Base-by-base conservation (phyloP, 2,888 invertebrate species). In the Cantharis rustica region DNA sequence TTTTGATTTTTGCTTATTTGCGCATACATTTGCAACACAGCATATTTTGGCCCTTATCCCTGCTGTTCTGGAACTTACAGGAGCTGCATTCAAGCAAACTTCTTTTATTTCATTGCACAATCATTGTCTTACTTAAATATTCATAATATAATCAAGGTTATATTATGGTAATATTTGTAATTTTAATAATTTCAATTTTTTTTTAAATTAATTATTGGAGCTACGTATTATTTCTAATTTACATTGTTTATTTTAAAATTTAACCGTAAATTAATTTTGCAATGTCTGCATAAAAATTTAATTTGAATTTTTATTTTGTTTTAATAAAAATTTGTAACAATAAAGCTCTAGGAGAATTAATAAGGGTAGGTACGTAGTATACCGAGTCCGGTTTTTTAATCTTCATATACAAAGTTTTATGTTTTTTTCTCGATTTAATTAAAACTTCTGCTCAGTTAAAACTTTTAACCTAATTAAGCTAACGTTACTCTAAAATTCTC, bases 341-440 rank as follows among this genome's bases (percentile, higher is more conserved):
- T 47, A 47, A 47, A 47, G 47, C 47, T 47, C 47, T 47, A n/a
- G 47, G 47, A 47, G 47, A 47, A 47, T 47, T 47, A 47, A 47
- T 47, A 47, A 47, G 47, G 47, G 47, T 47, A 47, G 47, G 47
- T 47, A 47, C 47, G n/a, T 47, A n/a, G 47, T n/a, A 47, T 2
- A 47, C 47, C 64, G 64, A 66, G 64, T 66, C 20, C 64, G 64
- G 64, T 66, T 66, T 66, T 66, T 66, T 66, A 66, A 66, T 66
- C 64, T 20, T 66, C 64, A 66, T 66, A 66, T 23, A 20, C 20
- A 17, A 66, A 66, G 64, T 66, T 66, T 66, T 20, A 66, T 23
- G 23, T 66, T 66, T 66, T 64, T 66, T 66, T 23, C 64, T 66
- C 64, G 23, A 66, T 66, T 66, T 66, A 66, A 66, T 66, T 66